Conservation (phyloP, 30 jellyfish, hydroid and myxozoan species). For the Morbakka virulenta region DNA sequence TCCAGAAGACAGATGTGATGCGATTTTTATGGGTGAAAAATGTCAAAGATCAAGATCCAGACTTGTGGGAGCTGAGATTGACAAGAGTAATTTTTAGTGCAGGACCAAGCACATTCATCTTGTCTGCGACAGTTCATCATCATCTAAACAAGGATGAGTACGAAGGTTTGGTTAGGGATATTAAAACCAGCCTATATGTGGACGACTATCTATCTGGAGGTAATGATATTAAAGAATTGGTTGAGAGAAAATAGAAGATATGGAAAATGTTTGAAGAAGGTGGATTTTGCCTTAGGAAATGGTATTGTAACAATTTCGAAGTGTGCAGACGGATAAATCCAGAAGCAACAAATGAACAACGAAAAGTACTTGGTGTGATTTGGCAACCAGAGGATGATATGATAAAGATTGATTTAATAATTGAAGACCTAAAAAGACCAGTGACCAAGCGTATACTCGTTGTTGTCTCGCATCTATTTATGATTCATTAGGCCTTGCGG, state of each 20-base stretch:
- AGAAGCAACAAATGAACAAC: neutral
- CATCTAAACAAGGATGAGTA: neutral
- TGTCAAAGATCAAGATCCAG: neutral
- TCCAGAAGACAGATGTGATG: conserved; percentile 6
- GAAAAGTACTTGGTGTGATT: too few relatives aligned
- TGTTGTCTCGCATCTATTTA: conserved; percentile 11
- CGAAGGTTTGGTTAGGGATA: neutral
- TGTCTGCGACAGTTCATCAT: neutral
- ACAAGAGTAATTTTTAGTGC: neutral
- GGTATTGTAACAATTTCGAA: neutral
- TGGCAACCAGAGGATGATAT: too few relatives aligned
- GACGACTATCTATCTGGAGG: neutral
- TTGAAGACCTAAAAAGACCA: conserved; percentile 5
- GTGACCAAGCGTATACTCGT: neutral
- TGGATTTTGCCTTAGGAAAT: neutral
- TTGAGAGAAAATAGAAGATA: neutral
- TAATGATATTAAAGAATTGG: neutral
- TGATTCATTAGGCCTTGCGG: too few relatives aligned
- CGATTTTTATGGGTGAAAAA: conserved; percentile 4
- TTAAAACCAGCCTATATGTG: neutral
- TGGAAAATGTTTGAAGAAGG: neutral
- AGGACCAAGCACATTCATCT: neutral
- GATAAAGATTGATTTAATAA: neutral
- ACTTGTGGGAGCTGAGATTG: neutral
- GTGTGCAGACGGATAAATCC: neutral